A percentile compares a stretch with the other conserved stretches of the same genome.
phyloP scores from a whole-genome alignment of 2,113 vertebrate species.

The Alexandromys fortis region DNA sequence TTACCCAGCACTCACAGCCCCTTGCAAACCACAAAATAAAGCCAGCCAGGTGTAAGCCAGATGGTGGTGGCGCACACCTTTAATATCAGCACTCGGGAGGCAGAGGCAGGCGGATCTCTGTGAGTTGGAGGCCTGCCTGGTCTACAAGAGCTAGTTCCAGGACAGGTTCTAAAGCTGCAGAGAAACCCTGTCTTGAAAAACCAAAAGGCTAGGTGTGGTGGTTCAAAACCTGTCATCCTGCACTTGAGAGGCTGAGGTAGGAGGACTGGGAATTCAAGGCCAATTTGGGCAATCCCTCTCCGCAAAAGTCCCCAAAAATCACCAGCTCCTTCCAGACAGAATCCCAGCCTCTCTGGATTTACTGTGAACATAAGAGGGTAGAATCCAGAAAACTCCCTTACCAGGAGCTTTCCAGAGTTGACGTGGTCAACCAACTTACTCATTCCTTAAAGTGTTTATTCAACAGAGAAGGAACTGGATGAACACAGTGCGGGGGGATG shows the following conservation, averaged over 20 bases:
- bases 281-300: neutral
- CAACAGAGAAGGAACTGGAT: neutral
- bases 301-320: neutral
- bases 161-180: too few relatives aligned
- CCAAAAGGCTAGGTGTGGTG: too few relatives aligned
- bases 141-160: too few relatives aligned
- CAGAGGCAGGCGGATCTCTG: too few relatives aligned
- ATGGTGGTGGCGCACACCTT: too few relatives aligned
- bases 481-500: neutral
- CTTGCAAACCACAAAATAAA: neutral
- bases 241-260: neutral
- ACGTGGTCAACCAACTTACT: neutral
- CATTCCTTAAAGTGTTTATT: neutral
- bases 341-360: neutral
- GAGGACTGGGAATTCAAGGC: neutral
- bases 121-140: too few relatives aligned
- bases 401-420: neutral
- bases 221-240: neutral
- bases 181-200: too few relatives aligned
- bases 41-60: too few relatives aligned
- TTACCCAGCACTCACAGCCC: neutral
- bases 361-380: neutral
- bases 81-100: too few relatives aligned
- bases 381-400: slow-evolving; percentile 47
- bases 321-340: neutral